These are phyloP conservation scores for Chironomus riparius DNA, from an alignment of 2,888 invertebrate species.

Conservation along the genomic window DNA sequence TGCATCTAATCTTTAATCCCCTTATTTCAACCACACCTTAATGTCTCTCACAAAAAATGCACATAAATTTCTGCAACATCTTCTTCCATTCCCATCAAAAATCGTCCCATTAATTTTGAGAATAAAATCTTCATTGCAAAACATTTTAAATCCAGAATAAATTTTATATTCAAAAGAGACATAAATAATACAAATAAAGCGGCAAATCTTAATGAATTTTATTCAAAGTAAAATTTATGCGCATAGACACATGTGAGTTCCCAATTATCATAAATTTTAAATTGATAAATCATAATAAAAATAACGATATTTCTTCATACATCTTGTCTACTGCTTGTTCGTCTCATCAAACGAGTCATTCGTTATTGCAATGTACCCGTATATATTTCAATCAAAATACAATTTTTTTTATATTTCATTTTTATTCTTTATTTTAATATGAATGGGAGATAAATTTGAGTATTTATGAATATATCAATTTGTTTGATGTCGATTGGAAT, in stretches of 20 bases:
- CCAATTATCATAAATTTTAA: constrained; percentile 24
- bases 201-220: neutral
- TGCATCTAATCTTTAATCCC: too few relatives aligned
- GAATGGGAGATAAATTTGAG: too few relatives aligned
- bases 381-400: constrained; percentile 4
- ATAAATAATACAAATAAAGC: neutral
- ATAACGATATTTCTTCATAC: neutral
- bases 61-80: too few relatives aligned
- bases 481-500: constrained; percentile 9
- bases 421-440: neutral
- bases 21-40: too few relatives aligned
- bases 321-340: too few relatives aligned
- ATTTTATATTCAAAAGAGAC: neutral
- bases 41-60: too few relatives aligned
- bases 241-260: neutral
- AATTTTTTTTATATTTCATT: neutral
- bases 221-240: neutral
- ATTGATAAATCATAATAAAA: constrained; percentile 24
- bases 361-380: neutral
- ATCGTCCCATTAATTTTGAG: too few relatives aligned
- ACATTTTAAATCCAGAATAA: neutral
- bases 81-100: too few relatives aligned
- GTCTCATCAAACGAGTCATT: neutral
- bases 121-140: too few relatives aligned
- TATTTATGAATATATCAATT: constrained; percentile 5